Evolutionary conservation across 2,888 invertebrate genomes (phyloP), one percentile per base, ranked within the genome.

Genomic region (Tetragnatha montana): DNA sequence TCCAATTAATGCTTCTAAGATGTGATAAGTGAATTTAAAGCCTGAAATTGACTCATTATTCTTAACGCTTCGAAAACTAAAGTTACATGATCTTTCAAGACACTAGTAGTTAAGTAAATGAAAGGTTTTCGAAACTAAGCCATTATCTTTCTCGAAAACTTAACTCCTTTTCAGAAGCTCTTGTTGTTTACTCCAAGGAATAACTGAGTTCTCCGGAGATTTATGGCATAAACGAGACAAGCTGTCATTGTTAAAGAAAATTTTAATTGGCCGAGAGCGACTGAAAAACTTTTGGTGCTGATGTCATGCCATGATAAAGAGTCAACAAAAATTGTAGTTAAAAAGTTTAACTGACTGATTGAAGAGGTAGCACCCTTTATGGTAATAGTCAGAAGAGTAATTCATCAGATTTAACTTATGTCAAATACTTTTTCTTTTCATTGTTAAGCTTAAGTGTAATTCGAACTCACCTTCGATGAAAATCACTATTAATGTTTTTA

Each of bases 61-160:
- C 71, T 85, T 85, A 79, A 78, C 69, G 79, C 71, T 85, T 85
- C 51, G 85, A 71, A 85, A 85, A 49, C 79, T 78, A 79, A 79
- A 85, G 79, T 70, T 71, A 22, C 79, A 71, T 70, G 71, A 84
- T 76, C 84, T 50, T 69, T 69, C 79, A n/a, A 85, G 85, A 85
- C 85, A 85, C 85, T 85, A 78, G 78, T 85, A 85, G 85, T 85
- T 79, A 85, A 85, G 85, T 79, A 79, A 85, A 85, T 85, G 70
- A 85, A 79, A 85, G 79, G 73, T 51, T 79, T 78, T 85, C 78
- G 22, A 79, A 79, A 78, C 71, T 76, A 50, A 35, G 49, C 76
- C 76, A 84, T 84, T 84, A 84, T 76, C 49, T 69, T 76, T 50
- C 35, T 76, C 69, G 8, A 70, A 71, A 79, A 85, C 17, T 85